phyloP scores from a whole-genome alignment of 2,888 invertebrate genomes.

The Acholoe squamosa region DNA sequence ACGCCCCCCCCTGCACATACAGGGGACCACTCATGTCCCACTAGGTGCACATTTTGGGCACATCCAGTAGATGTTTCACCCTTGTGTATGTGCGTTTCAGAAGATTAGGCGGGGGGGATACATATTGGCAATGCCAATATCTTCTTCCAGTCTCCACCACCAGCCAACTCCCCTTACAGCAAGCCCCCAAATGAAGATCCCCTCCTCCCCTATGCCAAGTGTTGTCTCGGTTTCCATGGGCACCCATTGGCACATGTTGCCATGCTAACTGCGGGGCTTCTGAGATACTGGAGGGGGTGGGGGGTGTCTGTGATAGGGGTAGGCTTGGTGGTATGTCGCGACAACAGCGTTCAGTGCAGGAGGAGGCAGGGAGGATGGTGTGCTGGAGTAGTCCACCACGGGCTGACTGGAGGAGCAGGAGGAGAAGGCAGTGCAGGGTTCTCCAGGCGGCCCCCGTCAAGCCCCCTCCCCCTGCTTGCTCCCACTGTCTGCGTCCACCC shows the following conservation, averaged over 20 bases:
- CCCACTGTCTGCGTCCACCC: neutral
- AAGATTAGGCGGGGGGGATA: too few species aligned
- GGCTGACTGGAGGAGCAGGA: constrained; percentile 35
- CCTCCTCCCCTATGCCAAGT: neutral
- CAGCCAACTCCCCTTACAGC: neutral
- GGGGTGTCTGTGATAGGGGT: neutral
- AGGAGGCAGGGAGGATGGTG: constrained; percentile 15
- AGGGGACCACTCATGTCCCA: neutral
- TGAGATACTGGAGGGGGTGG: neutral
- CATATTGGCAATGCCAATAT: too few species aligned
- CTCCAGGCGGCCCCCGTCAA: neutral
- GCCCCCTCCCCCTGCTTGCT: neutral
- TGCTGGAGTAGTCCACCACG: neutral
- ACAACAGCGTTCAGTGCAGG: neutral
- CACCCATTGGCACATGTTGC: constrained; percentile 38
- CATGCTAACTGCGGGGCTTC: neutral
- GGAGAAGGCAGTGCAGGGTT: constrained; percentile 31
- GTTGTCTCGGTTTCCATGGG: constrained; percentile 44
- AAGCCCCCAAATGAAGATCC: neutral
- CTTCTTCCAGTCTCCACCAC: neutral
- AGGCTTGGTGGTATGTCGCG: neutral
- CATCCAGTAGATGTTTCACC: too few species aligned
- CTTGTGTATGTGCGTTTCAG: too few species aligned
- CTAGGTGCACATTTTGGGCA: too few species aligned
- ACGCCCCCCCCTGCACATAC: neutral